phyloP scores from a whole-genome alignment of 2,113 vertebrate species.

The Chauna torquata region DNA sequence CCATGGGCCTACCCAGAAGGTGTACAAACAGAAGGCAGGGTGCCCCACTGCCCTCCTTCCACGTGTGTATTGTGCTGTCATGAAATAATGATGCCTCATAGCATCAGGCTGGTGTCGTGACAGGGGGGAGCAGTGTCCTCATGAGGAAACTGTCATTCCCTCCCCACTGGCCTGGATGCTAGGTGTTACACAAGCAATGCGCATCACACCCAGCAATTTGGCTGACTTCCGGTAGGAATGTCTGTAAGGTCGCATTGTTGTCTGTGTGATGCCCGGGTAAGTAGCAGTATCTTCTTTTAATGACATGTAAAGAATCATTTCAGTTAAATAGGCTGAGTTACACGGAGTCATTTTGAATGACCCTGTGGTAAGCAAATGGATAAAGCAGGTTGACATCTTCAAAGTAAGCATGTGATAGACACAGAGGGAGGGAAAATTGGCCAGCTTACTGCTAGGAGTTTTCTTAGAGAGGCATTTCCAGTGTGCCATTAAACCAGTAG shows the following conservation, averaged over 20 bases:
- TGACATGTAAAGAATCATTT: neutral
- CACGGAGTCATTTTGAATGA: neutral
- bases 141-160: accelerated
- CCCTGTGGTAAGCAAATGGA: neutral
- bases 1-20: neutral
- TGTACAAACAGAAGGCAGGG: neutral
- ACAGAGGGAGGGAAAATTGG: neutral
- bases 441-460: neutral
- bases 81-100: neutral
- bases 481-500: neutral
- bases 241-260: too few relatives aligned
- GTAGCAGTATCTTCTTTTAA: neutral
- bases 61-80: neutral
- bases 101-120: neutral
- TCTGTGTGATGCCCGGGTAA: neutral
- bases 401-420: neutral
- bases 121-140: neutral
- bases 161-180: neutral
- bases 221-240: neutral
- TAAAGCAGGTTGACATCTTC: neutral
- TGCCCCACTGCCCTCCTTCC: neutral
- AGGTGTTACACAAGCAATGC: neutral
- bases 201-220: neutral
- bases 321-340: neutral
- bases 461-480: neutral